These are phyloP conservation scores for Drosophila lini DNA, from an alignment of 1,140 invertebrate genomes.

Conservation along the genomic window DNA sequence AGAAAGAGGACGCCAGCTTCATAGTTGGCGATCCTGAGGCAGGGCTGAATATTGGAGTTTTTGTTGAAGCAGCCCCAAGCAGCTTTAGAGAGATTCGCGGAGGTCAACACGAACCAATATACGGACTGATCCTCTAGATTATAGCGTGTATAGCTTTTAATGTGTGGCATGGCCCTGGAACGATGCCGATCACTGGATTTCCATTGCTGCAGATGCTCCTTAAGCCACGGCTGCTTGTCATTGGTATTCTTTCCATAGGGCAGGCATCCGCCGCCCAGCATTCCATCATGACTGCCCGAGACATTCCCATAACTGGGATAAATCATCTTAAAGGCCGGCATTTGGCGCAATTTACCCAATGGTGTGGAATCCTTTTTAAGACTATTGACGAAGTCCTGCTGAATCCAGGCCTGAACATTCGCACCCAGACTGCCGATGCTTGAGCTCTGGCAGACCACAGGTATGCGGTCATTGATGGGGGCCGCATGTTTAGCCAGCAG, in stretches of 20 bases:
- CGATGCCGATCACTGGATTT: constrained; percentile 88
- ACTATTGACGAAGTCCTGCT: constrained; percentile 87
- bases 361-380: constrained; percentile 85
- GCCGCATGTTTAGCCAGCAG: constrained; percentile 88
- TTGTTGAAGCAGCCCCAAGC: constrained; percentile 95
- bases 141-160: constrained; percentile 94
- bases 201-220: constrained; percentile 93
- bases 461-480: constrained; percentile 85
- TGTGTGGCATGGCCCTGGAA: constrained; percentile 94
- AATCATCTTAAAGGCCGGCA: constrained; percentile 82
- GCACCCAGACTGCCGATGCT: constrained; percentile 94
- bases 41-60: constrained; percentile 85
- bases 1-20: constrained; percentile 96
- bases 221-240: constrained; percentile 94
- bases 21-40: constrained; percentile 93
- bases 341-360: constrained; percentile 63
- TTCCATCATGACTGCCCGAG: constrained; percentile 92
- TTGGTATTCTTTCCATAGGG: constrained; percentile 93
- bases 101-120: constrained; percentile 94
- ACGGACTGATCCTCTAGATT: constrained; percentile 88
- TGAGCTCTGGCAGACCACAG: constrained; percentile 92
- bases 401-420: constrained; percentile 89
- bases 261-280: constrained; percentile 93
- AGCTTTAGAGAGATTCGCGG: constrained; percentile 97
- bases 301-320: constrained; percentile 93